phyloP scores from a whole-genome alignment of 2,797 vertebrate genomes.

The Spea hammondii region DNA sequence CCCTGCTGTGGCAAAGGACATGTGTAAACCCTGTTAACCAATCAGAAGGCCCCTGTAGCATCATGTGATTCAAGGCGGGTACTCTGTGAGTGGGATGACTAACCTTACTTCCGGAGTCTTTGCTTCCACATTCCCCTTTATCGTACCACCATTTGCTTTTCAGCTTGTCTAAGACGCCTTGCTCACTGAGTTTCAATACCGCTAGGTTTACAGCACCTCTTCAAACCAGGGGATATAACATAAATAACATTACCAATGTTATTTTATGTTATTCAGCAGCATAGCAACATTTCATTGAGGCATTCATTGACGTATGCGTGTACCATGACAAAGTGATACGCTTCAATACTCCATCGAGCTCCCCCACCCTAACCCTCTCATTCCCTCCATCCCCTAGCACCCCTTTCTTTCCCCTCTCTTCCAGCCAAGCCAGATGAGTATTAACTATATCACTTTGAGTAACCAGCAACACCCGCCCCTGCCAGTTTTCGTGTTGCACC shows the following conservation, averaged over 20 bases:
- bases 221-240: constrained; percentile 97
- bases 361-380: constrained; percentile 68
- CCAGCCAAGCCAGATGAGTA: constrained; percentile 92
- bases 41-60: constrained; percentile 42
- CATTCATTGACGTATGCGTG: constrained; percentile 79
- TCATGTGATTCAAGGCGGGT: constrained; percentile 61
- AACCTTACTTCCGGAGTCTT: constrained; percentile 99
- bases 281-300: constrained; percentile 80
- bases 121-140: constrained; percentile 98
- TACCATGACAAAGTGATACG: constrained; percentile 90
- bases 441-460: constrained; percentile 95
- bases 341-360: constrained; percentile 92
- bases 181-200: constrained; percentile 99
- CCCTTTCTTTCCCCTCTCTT: constrained; percentile 73
- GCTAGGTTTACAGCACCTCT: constrained; percentile 99
- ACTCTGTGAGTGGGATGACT: constrained; percentile 79
- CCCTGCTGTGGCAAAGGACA: constrained; percentile 14
- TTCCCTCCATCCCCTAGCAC: constrained; percentile 61
- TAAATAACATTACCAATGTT: constrained; percentile 99
- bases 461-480: constrained; percentile 88
- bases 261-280: constrained; percentile 98
- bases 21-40: constrained; percentile 40
- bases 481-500: constrained; percentile 43
- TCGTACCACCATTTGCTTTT: constrained; percentile 99
- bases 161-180: constrained; percentile 99